phyloP scores from a whole-genome alignment of 1,140 invertebrate species.

The Tetragnatha versicolor region DNA sequence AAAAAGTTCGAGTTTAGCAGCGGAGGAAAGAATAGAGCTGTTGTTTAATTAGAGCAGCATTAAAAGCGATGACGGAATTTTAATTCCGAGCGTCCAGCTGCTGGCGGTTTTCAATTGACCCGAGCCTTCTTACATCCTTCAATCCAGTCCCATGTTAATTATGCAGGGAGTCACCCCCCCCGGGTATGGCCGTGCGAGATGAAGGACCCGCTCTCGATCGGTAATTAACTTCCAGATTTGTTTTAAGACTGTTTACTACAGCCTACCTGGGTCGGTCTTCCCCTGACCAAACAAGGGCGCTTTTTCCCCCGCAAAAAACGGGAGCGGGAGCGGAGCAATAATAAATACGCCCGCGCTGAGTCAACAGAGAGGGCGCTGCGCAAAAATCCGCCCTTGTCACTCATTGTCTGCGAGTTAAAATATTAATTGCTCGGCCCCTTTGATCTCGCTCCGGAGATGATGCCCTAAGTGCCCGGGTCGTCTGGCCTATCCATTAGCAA shows the following conservation, averaged over 20 bases:
- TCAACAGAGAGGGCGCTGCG: not conserved
- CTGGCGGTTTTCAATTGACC: slow-evolving; percentile 53
- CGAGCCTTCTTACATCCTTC: slow-evolving; percentile 42
- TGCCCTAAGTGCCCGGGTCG: slow-evolving; percentile 1
- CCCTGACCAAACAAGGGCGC: no score
- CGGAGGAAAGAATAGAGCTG: slow-evolving; percentile 51
- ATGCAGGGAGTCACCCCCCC: slow-evolving; percentile 47
- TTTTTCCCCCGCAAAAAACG: slow-evolving; percentile 13
- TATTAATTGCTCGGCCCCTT: slow-evolving; percentile 42
- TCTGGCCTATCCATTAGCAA: slow-evolving; percentile 32
- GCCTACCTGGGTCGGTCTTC: no score
- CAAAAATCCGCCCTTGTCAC: no score
- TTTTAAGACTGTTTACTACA: slow-evolving; percentile 56
- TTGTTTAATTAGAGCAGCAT: slow-evolving; percentile 56
- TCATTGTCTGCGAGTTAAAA: slow-evolving; percentile 45
- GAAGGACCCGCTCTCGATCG: slow-evolving; percentile 36
- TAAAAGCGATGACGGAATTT: slow-evolving; percentile 57
- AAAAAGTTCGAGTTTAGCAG: slow-evolving; percentile 42
- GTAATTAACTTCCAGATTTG: slow-evolving; percentile 57
- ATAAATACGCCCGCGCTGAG: no score
- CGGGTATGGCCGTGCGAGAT: slow-evolving; percentile 23
- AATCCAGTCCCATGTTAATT: slow-evolving; percentile 55
- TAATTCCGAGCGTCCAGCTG: slow-evolving; percentile 54
- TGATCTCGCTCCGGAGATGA: slow-evolving; percentile 20
- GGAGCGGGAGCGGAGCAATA: no score